Percentiles rank a stretch among this genome's conserved stretches.
Conservation (phyloP, 2,113 vertebrate species). For the Numenius arquata region DNA sequence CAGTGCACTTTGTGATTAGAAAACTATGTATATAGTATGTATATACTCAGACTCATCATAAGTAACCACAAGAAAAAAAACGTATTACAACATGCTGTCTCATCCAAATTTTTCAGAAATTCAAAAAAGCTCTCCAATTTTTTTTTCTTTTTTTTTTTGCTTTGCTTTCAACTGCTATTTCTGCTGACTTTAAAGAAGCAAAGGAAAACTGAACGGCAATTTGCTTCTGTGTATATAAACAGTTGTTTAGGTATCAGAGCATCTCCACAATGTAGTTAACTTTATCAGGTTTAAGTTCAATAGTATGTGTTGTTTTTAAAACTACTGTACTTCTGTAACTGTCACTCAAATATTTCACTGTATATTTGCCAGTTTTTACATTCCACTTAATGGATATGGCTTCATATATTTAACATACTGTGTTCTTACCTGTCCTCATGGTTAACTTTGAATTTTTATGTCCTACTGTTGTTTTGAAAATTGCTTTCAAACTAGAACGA, state of each 20-base stretch:
- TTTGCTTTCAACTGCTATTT: not conserved
- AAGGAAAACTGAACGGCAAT: not conserved
- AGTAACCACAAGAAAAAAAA: not conserved
- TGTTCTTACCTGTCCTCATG: not conserved
- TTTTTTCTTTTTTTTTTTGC: not conserved
- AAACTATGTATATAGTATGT: not conserved
- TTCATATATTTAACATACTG: not conserved
- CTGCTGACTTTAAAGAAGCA: not conserved
- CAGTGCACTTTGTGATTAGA: not conserved
- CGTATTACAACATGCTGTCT: not conserved
- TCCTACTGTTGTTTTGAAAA: not conserved
- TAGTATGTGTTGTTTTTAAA: not conserved
- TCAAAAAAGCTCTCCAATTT: not conserved
- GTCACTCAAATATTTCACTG: slow-evolving; percentile 43
- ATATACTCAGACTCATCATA: not conserved
- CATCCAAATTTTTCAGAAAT: not conserved
- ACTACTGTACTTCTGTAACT: not conserved
- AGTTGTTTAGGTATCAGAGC: not conserved
- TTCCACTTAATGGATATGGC: not conserved
- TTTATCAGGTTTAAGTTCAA: not conserved
- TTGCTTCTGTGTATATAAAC: not conserved
- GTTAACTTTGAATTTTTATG: slow-evolving; percentile 45
- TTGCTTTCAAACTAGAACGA: slow-evolving; percentile 24
- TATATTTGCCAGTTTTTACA: not conserved
- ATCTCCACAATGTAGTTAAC: not conserved